Evolutionary conservation across 2,888 invertebrate genomes (phyloP), one percentile per base, ranked within the genome.

Genomic region (Tolmerus cingulatus): DNA sequence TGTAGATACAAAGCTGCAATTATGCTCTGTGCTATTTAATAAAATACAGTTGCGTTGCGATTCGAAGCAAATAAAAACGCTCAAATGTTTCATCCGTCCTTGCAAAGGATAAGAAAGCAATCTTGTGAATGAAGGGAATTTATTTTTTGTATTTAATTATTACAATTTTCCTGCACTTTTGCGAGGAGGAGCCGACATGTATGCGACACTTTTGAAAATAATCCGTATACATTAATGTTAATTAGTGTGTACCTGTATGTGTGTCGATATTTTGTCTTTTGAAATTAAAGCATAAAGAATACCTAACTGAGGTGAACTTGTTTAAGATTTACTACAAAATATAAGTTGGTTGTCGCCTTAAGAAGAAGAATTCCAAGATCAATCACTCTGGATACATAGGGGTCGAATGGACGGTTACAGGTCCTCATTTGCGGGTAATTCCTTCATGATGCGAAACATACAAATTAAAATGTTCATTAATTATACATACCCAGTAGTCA

Each of bases 401-500:
- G 66, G 66, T 66, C 66, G 66, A n/a, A 66, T 66, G 66, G 66
- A 66, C 66, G 66, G 66, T 66, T 66, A 66, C 66, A 66, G 66
- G 12, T 66, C 66, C 66, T 66, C 66, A 66, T 66, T 66, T 66
- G 66, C 66, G 66, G 77, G 40, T 77, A 40, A 77, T 77, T 77
- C 40, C 40, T 77, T 40, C 77, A 77, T 77, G 77, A 77, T 77
- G 77, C 66, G 66, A 66, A 27, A 66, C 66, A 66, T 66, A 66
- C 23, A 66, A 66, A 66, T 66, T 66, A 66, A 66, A 66, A 66
- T 66, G 66, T 66, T 66, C 23, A 66, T 66, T 66, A 66, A 66
- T 27, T 66, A 66, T 88, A 92, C 94, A 94, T 93, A 97, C 97
- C 96, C 95, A 95, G 95, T 96, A 96, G 97, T 97, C 97, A 97